phyloP scores from a whole-genome alignment of 2,113 vertebrate species.

The Grammomys dolichurus region DNA sequence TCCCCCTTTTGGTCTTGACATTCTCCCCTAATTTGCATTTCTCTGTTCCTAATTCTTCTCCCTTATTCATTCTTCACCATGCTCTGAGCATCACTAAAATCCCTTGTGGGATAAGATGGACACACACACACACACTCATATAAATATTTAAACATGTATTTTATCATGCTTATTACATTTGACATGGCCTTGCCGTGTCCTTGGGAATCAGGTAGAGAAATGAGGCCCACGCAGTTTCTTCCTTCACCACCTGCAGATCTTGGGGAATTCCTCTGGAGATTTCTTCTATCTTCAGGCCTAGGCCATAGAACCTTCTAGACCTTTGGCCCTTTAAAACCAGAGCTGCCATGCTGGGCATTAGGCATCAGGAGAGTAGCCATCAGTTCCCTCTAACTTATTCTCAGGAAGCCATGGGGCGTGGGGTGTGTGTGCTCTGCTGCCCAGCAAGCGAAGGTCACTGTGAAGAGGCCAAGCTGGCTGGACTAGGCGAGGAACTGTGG shows the following conservation, averaged over 20 bases:
- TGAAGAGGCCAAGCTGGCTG: slow-evolving; percentile 8
- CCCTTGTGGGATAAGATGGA: background rate
- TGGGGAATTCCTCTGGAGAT: background rate
- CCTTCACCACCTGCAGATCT: background rate
- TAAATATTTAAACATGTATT: slow-evolving; percentile 57
- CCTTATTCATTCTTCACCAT: slow-evolving; percentile 46
- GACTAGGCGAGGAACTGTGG: background rate
- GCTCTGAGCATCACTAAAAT: slow-evolving; percentile 24
- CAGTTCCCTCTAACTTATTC: slow-evolving; percentile 24
- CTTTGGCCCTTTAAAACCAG: background rate
- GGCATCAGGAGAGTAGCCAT: background rate
- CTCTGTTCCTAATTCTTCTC: slow-evolving; percentile 48
- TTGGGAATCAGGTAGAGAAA: background rate
- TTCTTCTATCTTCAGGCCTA: background rate
- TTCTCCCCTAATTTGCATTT: slow-evolving; percentile 57
- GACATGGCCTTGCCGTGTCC: background rate
- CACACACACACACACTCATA: background rate
- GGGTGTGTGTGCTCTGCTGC: background rate
- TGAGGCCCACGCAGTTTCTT: background rate
- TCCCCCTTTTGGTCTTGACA: slow-evolving; percentile 27
- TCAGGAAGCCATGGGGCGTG: background rate
- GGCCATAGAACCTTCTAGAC: background rate
- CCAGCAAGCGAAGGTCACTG: background rate
- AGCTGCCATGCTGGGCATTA: background rate
- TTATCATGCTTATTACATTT: slow-evolving; percentile 37